Evolutionary conservation across 2,113 vertebrate genomes (phyloP).

Genomic region (Thamnophis sirtalis): DNA sequence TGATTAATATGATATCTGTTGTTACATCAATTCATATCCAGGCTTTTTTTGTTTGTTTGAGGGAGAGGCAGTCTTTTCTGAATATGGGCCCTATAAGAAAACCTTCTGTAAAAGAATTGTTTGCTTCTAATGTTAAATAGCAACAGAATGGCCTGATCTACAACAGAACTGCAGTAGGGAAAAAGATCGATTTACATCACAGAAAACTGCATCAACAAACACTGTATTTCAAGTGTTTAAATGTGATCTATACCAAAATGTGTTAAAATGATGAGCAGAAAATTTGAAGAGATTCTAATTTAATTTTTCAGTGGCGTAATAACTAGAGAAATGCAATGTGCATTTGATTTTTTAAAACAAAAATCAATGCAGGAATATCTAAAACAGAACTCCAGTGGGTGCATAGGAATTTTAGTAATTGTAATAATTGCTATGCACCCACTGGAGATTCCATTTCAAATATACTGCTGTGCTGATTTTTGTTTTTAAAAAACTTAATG

Average conservation of each 20-base stretch:
- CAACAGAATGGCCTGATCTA: no score
- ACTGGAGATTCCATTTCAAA: no score
- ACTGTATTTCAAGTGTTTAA: background rate
- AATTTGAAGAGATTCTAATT: background rate
- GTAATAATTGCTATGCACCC: background rate
- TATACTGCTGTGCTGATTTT: no score
- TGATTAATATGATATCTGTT: background rate
- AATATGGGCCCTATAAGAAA: background rate
- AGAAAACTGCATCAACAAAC: background rate
- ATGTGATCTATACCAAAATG: background rate
- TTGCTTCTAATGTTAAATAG: background rate
- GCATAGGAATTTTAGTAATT: no score
- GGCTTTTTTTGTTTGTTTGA: background rate
- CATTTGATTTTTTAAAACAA: no score
- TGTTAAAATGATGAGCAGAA: background rate
- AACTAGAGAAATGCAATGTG: no score
- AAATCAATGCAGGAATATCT: no score
- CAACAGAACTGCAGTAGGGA: background rate
- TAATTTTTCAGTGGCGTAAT: no score
- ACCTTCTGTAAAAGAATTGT: no score
- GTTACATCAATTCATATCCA: background rate
- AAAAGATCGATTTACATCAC: background rate
- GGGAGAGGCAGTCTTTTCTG: background rate
- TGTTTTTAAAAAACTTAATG: no score
- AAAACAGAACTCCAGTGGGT: no score